phyloP scores from a whole-genome alignment of 2,888 invertebrate species.

The Ormyrus pomaceus region DNA sequence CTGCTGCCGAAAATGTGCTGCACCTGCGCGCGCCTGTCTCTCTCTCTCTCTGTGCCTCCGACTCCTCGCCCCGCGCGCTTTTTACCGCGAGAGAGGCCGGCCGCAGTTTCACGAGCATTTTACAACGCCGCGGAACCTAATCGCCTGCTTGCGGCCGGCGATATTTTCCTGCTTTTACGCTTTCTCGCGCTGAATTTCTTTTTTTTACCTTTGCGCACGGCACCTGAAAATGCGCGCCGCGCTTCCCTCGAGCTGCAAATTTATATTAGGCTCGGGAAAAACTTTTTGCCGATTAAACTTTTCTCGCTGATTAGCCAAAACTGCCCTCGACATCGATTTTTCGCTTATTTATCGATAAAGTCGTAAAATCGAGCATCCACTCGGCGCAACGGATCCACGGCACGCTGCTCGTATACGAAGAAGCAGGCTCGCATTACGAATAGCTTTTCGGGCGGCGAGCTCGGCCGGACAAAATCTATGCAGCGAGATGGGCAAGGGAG shows the following conservation, averaged over 20 bases:
- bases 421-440: no score
- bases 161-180: conserved; percentile 21
- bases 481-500: conserved; percentile 8
- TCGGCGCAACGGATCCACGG: no score
- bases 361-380: no score
- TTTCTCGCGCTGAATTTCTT: neutral
- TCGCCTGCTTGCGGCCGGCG: conserved; percentile 1
- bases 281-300: no score
- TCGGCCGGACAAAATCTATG: conserved; percentile 21
- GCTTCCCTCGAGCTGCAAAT: no score
- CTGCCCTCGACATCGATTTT: no score
- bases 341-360: no score
- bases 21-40: conserved; percentile 2
- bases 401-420: no score
- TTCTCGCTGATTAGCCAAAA: no score
- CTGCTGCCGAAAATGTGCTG: conserved; percentile 31
- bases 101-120: conserved; percentile 21
- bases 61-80: conserved; percentile 7
- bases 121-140: conserved; percentile 18
- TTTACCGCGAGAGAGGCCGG: conserved; percentile 3
- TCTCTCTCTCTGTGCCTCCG: neutral
- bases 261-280: no score
- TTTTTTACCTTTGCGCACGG: neutral
- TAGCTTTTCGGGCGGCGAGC: no score
- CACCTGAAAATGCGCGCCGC: no score